phyloP scores from a whole-genome alignment of 2,797 vertebrate genomes.

The Morus bassanus region DNA sequence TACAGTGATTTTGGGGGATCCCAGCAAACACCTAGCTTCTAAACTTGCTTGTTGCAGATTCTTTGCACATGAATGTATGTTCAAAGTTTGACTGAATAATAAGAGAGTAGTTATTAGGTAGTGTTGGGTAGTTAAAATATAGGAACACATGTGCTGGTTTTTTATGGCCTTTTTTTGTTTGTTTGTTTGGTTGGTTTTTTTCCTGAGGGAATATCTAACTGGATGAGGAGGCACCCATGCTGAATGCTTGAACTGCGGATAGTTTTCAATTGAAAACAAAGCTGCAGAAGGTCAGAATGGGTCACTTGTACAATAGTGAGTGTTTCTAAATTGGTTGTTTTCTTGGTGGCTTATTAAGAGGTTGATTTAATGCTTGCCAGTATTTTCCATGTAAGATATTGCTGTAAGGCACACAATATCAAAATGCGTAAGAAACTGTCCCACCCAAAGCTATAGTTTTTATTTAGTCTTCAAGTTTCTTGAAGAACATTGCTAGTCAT shows the following conservation, averaged over 20 bases:
- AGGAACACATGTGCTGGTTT: not conserved
- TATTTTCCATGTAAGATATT: not conserved
- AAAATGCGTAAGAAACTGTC: not conserved
- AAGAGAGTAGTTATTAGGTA: not conserved
- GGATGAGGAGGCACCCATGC: not conserved
- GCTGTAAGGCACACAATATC: not conserved
- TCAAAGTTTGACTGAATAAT: not conserved
- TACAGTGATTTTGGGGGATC: not conserved
- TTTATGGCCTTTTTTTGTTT: accelerated
- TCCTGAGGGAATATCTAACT: not conserved
- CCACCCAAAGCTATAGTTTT: not conserved
- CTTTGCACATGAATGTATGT: not conserved
- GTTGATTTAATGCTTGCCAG: not conserved
- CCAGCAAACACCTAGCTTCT: not conserved
- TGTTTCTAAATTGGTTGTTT: not conserved
- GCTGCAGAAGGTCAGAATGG: not conserved
- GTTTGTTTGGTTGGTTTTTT: no score
- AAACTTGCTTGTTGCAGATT: not conserved
- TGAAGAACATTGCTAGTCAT: not conserved
- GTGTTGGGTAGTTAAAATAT: not conserved
- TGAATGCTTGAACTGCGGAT: not conserved
- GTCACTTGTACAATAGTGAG: not conserved
- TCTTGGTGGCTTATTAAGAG: not conserved
- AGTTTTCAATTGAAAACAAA: slow-evolving; percentile 5
- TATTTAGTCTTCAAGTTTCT: not conserved